These are phyloP conservation scores for Streptopelia turtur DNA, from an alignment of 2,797 vertebrate species.

Conservation along the genomic window DNA sequence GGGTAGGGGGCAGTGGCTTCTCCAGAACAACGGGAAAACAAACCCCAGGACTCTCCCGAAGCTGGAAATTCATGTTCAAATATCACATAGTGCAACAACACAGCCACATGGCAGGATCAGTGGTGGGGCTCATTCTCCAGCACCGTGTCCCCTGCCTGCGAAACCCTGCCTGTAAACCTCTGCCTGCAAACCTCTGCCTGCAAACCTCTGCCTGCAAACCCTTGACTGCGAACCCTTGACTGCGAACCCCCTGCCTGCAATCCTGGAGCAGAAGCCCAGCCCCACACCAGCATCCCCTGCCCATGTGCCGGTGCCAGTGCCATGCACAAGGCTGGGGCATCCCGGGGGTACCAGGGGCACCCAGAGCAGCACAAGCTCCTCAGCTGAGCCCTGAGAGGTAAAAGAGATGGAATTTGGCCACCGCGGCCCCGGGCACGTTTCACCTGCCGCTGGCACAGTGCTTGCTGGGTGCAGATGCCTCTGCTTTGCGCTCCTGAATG, in stretches of 20 bases:
- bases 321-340: background rate
- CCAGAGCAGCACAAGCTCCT: background rate
- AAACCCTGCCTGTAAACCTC: background rate
- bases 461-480: background rate
- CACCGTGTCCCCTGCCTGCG: background rate
- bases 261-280: background rate
- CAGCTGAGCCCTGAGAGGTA: background rate
- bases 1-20: background rate
- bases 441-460: background rate
- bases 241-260: background rate
- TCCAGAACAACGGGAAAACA: background rate
- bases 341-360: background rate
- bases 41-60: background rate
- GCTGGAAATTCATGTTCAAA: background rate
- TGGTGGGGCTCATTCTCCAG: background rate
- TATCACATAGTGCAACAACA: background rate
- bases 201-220: background rate
- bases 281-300: background rate
- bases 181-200: background rate
- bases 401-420: rapidly evolving
- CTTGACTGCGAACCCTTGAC: background rate
- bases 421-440: rapidly evolving
- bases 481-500: background rate
- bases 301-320: background rate
- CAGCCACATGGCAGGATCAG: background rate